Evolutionary conservation across 2,888 invertebrate species (phyloP).

Genomic region (Macrophya alboannulata): DNA sequence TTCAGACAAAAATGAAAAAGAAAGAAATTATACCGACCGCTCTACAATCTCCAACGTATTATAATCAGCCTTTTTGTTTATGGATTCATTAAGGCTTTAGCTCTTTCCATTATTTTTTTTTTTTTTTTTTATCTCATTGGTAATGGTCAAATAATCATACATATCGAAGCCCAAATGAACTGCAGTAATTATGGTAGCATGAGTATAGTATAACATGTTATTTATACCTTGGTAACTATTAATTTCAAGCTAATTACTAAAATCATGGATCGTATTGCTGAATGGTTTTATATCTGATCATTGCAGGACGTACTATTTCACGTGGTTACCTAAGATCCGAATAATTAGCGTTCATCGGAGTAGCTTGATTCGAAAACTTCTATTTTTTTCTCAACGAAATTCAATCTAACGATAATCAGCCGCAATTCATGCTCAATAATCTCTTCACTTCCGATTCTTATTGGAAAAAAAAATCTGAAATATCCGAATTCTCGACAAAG

Average conservation of each 20-base stretch:
- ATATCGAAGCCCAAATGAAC: background rate
- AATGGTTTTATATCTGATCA: background rate
- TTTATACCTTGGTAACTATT: background rate
- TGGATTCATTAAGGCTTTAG: slow-evolving; percentile 2
- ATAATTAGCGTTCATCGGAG: background rate
- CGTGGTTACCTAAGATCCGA: background rate
- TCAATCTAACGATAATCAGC: background rate
- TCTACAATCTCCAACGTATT: background rate
- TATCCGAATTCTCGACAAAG: background rate
- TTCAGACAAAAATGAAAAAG: slow-evolving; percentile 33
- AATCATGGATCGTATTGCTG: background rate
- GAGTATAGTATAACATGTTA: background rate
- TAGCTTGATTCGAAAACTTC: background rate
- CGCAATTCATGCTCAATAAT: background rate
- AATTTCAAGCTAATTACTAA: background rate
- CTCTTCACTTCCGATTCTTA: background rate
- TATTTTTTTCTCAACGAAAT: background rate
- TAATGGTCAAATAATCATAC: background rate
- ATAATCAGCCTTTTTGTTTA: slow-evolving; percentile 1
- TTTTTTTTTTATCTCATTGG: background rate
- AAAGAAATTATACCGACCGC: slow-evolving; percentile 6
- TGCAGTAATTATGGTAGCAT: background rate
- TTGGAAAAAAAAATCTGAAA: background rate
- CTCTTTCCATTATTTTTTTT: background rate
- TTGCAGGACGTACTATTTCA: background rate